Evolutionary conservation across 2,113 vertebrate genomes (phyloP), one percentile per base, ranked within the genome.

Genomic region (Pluvialis apricaria): DNA sequence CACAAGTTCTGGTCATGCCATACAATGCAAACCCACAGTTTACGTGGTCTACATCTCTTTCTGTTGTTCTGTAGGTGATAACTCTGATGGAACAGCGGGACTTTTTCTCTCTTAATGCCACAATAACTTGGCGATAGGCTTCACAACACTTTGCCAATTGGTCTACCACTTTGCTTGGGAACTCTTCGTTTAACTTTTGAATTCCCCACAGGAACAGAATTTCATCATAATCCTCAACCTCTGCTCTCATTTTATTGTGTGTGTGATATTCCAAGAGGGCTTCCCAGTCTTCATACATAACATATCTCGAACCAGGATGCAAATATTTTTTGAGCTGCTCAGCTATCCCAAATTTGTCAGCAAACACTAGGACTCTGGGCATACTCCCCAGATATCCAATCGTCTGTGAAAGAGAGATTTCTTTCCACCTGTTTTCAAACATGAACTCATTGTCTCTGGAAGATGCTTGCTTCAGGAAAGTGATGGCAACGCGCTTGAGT

Each of bases 1-100:
- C 93, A 93, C 98, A 99, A 21, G 98, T 97, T 92, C 99, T 98
- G 28, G 97, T 98, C 98, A 99, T 98, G 58, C 99, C 99, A 44
- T 97, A 97, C 36, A 99, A 91, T 12, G 96, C 98, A 98, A 98
- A 99, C 20, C 98, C 99, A 66, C 98, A 95, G 94, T 97, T 99
- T 34, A 99, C 5, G 6, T 98, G 97, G 94, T 99, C 98, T 40
- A 98, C 98, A 2, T 88, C 97, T 26, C 34, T 97, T 72, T 97
- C 98, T 45, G 98, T 96, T 7, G 98, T 98, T 94, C 98, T 98
- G 86, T 98, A 98, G 10, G 99, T 99, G 93, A 99, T 98, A 72
- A 98, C 96, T 45, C 95, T 97, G 57, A 99, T 29, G 8, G 95
- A 96, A 40, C 86, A 96, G 44, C 2, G 65, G 29, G 38, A 93